Base-by-base conservation (phyloP, 2,113 vertebrate species). In the Pithys albifrons region DNA sequence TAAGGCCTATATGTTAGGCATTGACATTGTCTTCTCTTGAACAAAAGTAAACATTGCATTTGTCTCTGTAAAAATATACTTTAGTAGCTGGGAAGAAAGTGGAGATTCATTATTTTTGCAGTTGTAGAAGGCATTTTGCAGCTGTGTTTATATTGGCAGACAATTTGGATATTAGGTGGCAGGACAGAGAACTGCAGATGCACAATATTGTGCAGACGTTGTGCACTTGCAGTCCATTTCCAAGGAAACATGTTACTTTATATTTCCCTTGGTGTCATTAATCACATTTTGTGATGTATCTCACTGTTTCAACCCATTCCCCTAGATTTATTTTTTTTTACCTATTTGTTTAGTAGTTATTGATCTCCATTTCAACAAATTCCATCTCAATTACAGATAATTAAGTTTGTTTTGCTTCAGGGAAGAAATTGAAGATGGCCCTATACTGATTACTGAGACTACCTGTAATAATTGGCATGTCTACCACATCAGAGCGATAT, bases 61-160 rank as follows among this genome's bases (percentile, higher is more conserved):
- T 91, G 58, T 85, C 61, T 92, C 84, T 94, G 58, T 84, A 88
- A 97, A 97, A 96, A 93, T 76, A 96, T 70, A 89, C 83, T 95
- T 94, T 85, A 94, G 84, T 94, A 95, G 93, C 91, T 88, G 86
- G 81, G 88, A 92, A 97, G 93, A 97, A 92, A 97, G 84, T 84
- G 77, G 86, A 96, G 91, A 98, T 97, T 96, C 95, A 92, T 98
- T 97, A 89, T 97, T 98, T 98, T 96, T 96, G 81, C 96, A 97
- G 93, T 98, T 96, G 91, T 77, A 96, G 82, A 97, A 97, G 96
- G 98, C 95, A 96, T 97, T 97, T 97, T 98, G 96, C 98, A 99
- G 98, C 98, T 98, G 98, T 98, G 97, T 98, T 98, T 98, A 98
- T 96, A 94, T 97, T 98, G 98, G 98, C 97, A 97, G 88, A 82